A percentile compares a stretch with the other conserved stretches of the same genome.
Evolutionary conservation across 1,140 invertebrate species (phyloP).

Genomic region (Drosophila subobscura): DNA sequence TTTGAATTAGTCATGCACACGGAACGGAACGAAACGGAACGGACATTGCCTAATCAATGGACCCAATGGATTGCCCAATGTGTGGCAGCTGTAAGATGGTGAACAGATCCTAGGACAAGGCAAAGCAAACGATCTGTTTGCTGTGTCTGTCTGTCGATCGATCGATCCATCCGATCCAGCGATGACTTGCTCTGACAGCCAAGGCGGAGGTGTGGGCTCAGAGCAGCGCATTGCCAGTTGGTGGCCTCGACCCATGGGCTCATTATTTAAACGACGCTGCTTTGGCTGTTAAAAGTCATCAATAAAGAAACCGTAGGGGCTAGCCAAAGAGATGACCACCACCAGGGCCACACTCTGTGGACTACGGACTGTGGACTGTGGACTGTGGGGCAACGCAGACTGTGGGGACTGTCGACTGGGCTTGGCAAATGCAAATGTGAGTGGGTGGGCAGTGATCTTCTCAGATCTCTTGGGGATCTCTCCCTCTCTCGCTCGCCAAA

Average conservation of each 20-base stretch:
- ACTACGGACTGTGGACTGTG: background rate
- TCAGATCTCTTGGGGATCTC: constrained; percentile 16
- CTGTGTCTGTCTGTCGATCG: constrained; percentile 9
- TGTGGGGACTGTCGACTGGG: constrained; percentile 36
- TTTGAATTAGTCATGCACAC: constrained; percentile 64
- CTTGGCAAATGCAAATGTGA: constrained; percentile 79
- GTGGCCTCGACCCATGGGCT: constrained; percentile 60
- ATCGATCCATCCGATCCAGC: constrained; percentile 40
- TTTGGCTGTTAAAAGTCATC: constrained; percentile 78
- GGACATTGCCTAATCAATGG: constrained; percentile 58
- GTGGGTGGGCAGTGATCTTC: constrained; percentile 61
- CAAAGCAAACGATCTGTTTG: constrained; percentile 26
- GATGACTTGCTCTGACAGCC: constrained; percentile 75
- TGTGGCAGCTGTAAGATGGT: constrained; percentile 52
- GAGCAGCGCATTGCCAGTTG: constrained; percentile 26
- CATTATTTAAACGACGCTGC: constrained; percentile 81
- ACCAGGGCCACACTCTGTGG: constrained; percentile 15
- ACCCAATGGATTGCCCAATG: constrained; percentile 57
- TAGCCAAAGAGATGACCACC: constrained; percentile 68
- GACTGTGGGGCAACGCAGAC: too few relatives aligned
- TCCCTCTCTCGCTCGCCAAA: constrained; percentile 5
- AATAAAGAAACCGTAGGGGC: constrained; percentile 60
- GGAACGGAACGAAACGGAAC: too few relatives aligned
- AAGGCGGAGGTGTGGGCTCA: constrained; percentile 41
- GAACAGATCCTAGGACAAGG: constrained; percentile 35